These are phyloP conservation scores for Piezodorus guildinii DNA, from an alignment of 1,140 invertebrate species.

Conservation along the genomic window DNA sequence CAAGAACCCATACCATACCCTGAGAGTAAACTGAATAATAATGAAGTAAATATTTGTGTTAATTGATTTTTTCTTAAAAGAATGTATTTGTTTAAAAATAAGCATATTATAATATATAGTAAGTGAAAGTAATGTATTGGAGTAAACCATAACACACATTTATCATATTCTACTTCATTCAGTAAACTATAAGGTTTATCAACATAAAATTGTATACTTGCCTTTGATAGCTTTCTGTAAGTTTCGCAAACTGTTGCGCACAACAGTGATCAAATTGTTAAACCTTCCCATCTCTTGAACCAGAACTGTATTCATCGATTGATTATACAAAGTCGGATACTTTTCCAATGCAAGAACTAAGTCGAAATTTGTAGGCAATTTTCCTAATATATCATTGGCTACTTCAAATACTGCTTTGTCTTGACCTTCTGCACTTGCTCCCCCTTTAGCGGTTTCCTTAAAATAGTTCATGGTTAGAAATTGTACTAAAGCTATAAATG, in stretches of 20 bases:
- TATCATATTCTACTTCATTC: too few species aligned
- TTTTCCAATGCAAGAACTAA: slow-evolving; percentile 50
- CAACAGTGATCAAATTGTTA: slow-evolving; percentile 62
- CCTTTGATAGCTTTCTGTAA: slow-evolving; percentile 86
- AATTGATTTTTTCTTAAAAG: too few species aligned
- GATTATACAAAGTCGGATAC: slow-evolving; percentile 68
- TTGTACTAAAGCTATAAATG: too few species aligned
- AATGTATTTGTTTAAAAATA: too few species aligned
- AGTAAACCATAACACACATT: too few species aligned
- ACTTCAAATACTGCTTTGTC: slow-evolving; percentile 60
- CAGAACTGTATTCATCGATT: slow-evolving; percentile 85
- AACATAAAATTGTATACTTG: slow-evolving; percentile 27
- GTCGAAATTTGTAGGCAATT: slow-evolving; percentile 63
- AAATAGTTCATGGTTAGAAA: too few species aligned
- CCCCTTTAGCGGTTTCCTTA: slow-evolving; percentile 34
- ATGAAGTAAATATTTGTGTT: too few species aligned
- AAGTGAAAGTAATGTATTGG: too few species aligned
- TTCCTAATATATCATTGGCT: slow-evolving; percentile 53
- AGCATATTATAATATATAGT: too few species aligned
- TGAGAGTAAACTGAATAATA: too few species aligned
- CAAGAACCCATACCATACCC: too few species aligned
- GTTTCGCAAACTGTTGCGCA: slow-evolving; percentile 62
- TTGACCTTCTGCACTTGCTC: slow-evolving; percentile 38
- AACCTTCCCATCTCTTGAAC: slow-evolving; percentile 89
- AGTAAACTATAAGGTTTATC: too few species aligned